Evolutionary conservation across 2,888 invertebrate species (phyloP), one percentile per base, ranked within the genome.

Genomic region (Anthophora plumipes): DNA sequence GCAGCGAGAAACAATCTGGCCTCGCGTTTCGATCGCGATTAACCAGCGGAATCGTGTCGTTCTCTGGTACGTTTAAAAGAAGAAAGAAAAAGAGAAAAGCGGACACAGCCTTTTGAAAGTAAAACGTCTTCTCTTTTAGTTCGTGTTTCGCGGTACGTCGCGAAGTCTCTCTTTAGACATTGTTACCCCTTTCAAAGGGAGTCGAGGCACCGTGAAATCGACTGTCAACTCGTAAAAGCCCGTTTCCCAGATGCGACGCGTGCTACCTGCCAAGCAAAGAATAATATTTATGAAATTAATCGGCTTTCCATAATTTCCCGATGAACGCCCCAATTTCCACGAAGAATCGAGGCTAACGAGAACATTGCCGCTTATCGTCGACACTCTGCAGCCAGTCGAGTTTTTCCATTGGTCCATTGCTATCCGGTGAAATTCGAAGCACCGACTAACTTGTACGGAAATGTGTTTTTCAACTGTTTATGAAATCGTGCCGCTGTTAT

Each of bases 281-380:
- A 61, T 39, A 50, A 39, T 63, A 63, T 63, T 68, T 68, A 63
- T 67, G 67, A 77, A 75, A 77, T 59, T 75, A 74, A 77, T 77
- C 77, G 77, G 77, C 61, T 77, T 43, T 66, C 52, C 77, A 59
- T 66, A 67, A 77, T 77, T 66, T 73, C 20, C 39, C 66, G 52
- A 37, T 59, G 9, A 50, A 59, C 68, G 43, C 22, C 48, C 57
- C 60, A 66, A 66, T 66, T 74, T 66, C 37, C 59, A 64, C 43
- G 17, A 59, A 52, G 59, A 77, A 67, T 66, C 74, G 77, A 66
- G 64, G 54, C 64, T 48, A 74, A 74, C 66, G 73, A 73, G 64
- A 50, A 37, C 31, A 22, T 64, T 22, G 60, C 50, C 72, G 72
- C 72, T 63, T 63, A 63, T 76, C 72, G 72, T 48, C 31, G 8